Percentiles rank a stretch among this genome's conserved stretches.
Conservation (phyloP, 92 coral and sea anemone genomes). For the Parazoanthus atlanticus region DNA sequence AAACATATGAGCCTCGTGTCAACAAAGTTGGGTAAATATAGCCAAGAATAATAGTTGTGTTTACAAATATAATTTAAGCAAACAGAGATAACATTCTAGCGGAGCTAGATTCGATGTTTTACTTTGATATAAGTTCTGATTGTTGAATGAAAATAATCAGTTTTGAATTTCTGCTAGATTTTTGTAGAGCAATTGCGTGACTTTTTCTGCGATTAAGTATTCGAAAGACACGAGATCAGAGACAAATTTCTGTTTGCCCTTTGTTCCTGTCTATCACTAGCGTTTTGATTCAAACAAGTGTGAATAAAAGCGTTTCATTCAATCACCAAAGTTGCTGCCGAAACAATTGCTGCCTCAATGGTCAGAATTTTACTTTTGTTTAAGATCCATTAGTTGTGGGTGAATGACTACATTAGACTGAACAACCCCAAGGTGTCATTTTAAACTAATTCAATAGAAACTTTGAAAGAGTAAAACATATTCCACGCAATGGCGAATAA, state of each 20-base stretch:
- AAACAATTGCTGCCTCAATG: slow-evolving; percentile 35
- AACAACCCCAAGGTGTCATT: slow-evolving; percentile 19
- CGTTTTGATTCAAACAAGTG: slow-evolving; percentile 26
- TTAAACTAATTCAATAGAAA: slow-evolving; percentile 39
- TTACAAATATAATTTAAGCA: slow-evolving; percentile 40
- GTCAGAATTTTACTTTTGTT: background rate
- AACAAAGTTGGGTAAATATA: slow-evolving; percentile 16
- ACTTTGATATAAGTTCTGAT: background rate
- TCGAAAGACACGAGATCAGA: slow-evolving; percentile 17
- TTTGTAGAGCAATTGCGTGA: slow-evolving; percentile 14
- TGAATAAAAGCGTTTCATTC: slow-evolving; percentile 12
- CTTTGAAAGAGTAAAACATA: background rate
- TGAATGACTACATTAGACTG: slow-evolving; percentile 26
- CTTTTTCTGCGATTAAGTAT: slow-evolving; percentile 1
- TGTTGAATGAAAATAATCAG: background rate
- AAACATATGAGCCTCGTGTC: slow-evolving; percentile 31
- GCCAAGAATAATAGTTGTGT: slow-evolving; percentile 21
- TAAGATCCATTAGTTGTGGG: slow-evolving; percentile 15
- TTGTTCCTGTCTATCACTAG: slow-evolving; percentile 18
- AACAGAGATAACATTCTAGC: slow-evolving; percentile 32
- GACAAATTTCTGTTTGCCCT: background rate
- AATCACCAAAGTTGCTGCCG: slow-evolving; percentile 26
- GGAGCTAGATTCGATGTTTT: slow-evolving; percentile 12
- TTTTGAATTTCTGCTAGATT: background rate
- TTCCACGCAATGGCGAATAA: slow-evolving; percentile 20